Evolutionary conservation across 2,113 vertebrate species (phyloP).

Genomic region (Solea senegalensis): DNA sequence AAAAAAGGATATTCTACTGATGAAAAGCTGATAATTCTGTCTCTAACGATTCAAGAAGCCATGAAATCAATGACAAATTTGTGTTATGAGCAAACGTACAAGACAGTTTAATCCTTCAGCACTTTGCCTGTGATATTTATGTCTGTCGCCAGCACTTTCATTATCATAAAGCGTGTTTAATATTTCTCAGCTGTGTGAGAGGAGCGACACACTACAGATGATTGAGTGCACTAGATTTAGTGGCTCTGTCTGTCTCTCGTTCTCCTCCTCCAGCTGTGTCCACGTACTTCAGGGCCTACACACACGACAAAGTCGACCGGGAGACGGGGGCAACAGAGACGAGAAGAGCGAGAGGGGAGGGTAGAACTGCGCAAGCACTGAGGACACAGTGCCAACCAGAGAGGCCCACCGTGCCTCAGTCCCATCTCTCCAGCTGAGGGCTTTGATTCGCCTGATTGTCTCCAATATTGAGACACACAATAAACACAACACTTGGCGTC

Average conservation of each 20-base stretch:
- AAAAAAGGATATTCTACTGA: slow-evolving; percentile 35
- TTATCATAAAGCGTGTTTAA: slow-evolving; percentile 80
- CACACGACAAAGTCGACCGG: slow-evolving; percentile 32
- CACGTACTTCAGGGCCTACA: slow-evolving; percentile 65
- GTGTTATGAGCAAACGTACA: slow-evolving; percentile 66
- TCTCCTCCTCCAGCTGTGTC: slow-evolving; percentile 70
- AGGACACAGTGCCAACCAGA: slow-evolving; percentile 73
- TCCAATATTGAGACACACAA: slow-evolving; percentile 82
- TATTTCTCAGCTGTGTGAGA: slow-evolving; percentile 76
- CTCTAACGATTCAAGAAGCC: slow-evolving; percentile 53
- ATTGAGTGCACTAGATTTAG: slow-evolving; percentile 74
- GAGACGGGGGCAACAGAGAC: slow-evolving; percentile 20
- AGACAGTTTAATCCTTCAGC: slow-evolving; percentile 72
- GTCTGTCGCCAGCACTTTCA: slow-evolving; percentile 64
- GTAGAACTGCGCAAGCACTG: slow-evolving; percentile 23
- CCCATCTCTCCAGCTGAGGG: slow-evolving; percentile 79
- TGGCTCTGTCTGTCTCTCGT: slow-evolving; percentile 48
- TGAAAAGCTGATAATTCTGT: slow-evolving; percentile 66
- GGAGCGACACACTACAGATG: slow-evolving; percentile 70
- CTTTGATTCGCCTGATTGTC: slow-evolving; percentile 83
- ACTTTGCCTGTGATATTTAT: slow-evolving; percentile 74
- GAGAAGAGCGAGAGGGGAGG: neutral
- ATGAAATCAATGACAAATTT: slow-evolving; percentile 74
- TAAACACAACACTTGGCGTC: slow-evolving; percentile 79
- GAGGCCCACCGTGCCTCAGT: slow-evolving; percentile 76